phyloP scores from a whole-genome alignment of 1,140 invertebrate species.

The Drepana arcuata region DNA sequence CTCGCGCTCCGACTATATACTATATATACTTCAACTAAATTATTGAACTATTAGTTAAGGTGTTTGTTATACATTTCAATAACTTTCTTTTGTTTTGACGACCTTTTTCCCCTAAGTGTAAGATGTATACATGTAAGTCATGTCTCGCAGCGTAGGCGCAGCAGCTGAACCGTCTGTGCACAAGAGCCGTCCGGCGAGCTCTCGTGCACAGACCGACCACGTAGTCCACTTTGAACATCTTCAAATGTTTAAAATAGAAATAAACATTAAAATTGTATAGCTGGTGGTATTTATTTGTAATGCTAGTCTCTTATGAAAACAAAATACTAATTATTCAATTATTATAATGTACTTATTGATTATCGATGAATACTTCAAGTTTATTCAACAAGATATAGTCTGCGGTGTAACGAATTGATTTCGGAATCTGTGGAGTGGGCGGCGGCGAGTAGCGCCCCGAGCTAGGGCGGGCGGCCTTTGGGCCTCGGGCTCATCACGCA shows the following conservation, averaged over 20 bases:
- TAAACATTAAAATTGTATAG: conserved; percentile 69
- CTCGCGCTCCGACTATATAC: conserved; percentile 14
- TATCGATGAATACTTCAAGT: conserved; percentile 71
- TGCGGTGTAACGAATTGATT: conserved; percentile 68
- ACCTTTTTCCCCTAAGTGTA: conserved; percentile 67
- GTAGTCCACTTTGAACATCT: conserved; percentile 67
- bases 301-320: conserved; percentile 72
- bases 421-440: conserved; percentile 34
- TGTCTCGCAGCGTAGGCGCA: conserved; percentile 65
- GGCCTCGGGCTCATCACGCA: conserved; percentile 4
- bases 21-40: conserved; percentile 54
- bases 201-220: conserved; percentile 50
- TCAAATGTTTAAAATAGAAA: conserved; percentile 69
- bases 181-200: conserved; percentile 39
- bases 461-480: conserved; percentile 18
- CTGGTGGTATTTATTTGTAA: conserved; percentile 71
- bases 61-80: conserved; percentile 71
- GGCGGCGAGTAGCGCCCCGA: conserved; percentile 9
- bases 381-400: conserved; percentile 68
- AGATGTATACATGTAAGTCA: conserved; percentile 70
- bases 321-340: conserved; percentile 72
- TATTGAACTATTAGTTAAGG: conserved; percentile 70
- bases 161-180: conserved; percentile 45
- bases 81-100: conserved; percentile 68
- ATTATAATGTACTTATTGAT: conserved; percentile 72